Conservation (phyloP, 1,140 invertebrate genomes). For the Oryzaephilus surinamensis region DNA sequence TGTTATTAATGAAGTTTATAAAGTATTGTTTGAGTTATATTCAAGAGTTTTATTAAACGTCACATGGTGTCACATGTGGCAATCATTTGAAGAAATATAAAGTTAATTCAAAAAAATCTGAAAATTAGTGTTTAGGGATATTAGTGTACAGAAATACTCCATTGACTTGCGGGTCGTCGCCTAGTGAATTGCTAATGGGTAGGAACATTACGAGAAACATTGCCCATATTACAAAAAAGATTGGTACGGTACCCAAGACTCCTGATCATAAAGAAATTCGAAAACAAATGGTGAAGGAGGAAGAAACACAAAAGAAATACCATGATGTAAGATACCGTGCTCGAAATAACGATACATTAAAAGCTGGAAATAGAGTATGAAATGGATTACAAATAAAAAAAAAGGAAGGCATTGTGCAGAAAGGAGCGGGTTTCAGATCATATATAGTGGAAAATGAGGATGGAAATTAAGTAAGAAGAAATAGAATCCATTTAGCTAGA, state of each 20-base stretch:
- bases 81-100: no score
- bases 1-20: no score
- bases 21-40: no score
- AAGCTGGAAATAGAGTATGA: constrained; percentile 1
- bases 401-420: no score
- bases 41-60: no score
- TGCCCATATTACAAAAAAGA: background rate
- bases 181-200: background rate
- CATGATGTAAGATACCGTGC: background rate
- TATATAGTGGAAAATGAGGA: no score
- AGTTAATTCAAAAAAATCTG: no score
- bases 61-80: no score
- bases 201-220: background rate
- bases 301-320: constrained; percentile 1
- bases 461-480: no score
- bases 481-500: no score
- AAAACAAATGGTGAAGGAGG: background rate
- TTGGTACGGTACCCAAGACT: background rate
- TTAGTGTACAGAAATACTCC: constrained; percentile 1
- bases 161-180: constrained; percentile 3
- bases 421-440: no score
- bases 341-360: background rate
- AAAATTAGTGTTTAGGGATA: background rate
- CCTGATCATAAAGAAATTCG: background rate
- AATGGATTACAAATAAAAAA: no score